Evolutionary conservation across 64 coral and sea anemone species (phyloP).

Genomic region (Pocillopora damicornis): DNA sequence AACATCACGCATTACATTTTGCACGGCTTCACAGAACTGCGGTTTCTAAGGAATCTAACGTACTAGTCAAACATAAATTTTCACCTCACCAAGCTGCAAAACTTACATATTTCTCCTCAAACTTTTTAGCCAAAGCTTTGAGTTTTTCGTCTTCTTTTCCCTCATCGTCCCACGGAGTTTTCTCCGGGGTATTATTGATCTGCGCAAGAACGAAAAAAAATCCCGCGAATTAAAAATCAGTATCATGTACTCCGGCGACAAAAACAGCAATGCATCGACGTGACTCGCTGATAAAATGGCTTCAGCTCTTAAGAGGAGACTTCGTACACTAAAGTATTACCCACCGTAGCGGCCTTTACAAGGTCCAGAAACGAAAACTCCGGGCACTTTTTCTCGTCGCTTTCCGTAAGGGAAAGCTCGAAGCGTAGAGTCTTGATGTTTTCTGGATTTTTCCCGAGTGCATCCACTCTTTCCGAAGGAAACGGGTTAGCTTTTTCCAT

Average conservation of each 20-base stretch:
- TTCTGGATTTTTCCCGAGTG: constrained; percentile 59
- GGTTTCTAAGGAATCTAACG: constrained; percentile 24
- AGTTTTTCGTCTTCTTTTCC: constrained; percentile 79
- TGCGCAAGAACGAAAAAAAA: not conserved
- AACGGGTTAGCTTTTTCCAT: constrained; percentile 89
- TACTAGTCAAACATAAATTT: not conserved
- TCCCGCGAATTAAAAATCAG: constrained; percentile 20
- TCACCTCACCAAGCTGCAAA: constrained; percentile 9
- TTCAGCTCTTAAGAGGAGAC: not conserved
- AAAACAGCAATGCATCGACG: not conserved
- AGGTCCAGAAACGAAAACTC: constrained; percentile 95
- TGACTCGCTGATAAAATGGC: not conserved
- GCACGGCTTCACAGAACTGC: not conserved
- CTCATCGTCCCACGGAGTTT: constrained; percentile 41
- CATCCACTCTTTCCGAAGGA: constrained; percentile 55
- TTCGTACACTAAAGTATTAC: not conserved
- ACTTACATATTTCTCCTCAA: constrained; percentile 99
- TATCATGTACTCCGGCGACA: not conserved
- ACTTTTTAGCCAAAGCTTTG: constrained; percentile 89
- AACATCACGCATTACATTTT: constrained; percentile 9
- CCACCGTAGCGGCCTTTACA: constrained; percentile 50
- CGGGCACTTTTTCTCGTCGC: constrained; percentile 88
- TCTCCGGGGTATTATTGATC: constrained; percentile 38
- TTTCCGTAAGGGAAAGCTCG: constrained; percentile 74
- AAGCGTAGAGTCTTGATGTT: constrained; percentile 75